Evolutionary conservation across 2,888 invertebrate genomes (phyloP), one percentile per base, ranked within the genome.

Genomic region (Zhuqinia jingwanae): DNA sequence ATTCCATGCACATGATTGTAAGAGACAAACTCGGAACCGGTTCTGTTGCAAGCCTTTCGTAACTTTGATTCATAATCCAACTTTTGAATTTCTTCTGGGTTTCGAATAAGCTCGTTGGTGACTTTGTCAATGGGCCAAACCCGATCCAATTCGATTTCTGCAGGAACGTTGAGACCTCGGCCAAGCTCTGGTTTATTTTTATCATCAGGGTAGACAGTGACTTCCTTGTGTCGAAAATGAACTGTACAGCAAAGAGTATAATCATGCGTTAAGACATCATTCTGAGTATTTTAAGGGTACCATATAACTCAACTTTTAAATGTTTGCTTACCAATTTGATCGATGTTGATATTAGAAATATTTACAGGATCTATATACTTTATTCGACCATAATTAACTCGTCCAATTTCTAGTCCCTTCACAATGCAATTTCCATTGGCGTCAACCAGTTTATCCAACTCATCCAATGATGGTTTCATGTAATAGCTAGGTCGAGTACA

Each of bases 111-210:
- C 42, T 95, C 94, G 81, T 95, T 95, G 79, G 95, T 95, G 0
- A 95, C 95, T 93, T 97, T 97, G 92, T 98, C 97, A 22, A 95
- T 93, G 0, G 99, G 99, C 97, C 98, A 99, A 0, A 99, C 96
- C 90, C 97, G 94, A 92, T 99, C 98, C 73, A 99, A 93, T 0
- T 98, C 98, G 53, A 92, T 91, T 92, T 98, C 96, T 0, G 99
- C 99, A 60, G 95, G 95, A 15, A 97, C 94, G 93, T 99, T 99
- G 60, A 99, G 93, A 0, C 96, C 98, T 88, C 95, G 94, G 0
- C 99, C 99, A 6, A 96, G 93, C 0, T 96, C 95, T 0, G 99
- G 99, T 92, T 99, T 99, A 84, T 94, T 94, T 0, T 94, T 94
- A 89, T 97, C 96, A 91, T 94, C 94, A 0, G 99, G 98, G 93